Base-by-base conservation (phyloP, 1,140 invertebrate genomes). In the Drosophila pachea region DNA sequence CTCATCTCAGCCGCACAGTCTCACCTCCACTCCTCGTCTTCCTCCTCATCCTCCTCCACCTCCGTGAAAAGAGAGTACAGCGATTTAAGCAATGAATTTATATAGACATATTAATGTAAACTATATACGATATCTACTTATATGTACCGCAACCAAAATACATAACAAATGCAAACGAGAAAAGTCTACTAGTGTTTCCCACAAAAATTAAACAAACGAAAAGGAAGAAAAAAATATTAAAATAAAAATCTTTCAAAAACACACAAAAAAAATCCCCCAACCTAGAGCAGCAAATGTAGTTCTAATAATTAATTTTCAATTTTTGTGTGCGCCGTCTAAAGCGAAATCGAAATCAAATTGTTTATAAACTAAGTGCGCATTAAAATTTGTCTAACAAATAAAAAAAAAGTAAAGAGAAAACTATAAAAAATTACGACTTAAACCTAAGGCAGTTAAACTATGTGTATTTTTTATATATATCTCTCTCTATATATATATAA, bases 61-160 rank as follows among this genome's bases (percentile, higher is more conserved):
- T 43, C 40, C 1, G 6, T 6, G 12, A 33, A 32, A 48, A 68
- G 68, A 66, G 68, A 70, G 67, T 79, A 76, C 73, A 84, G 81
- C 73, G 81, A 86, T 76, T 79, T 68, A 84, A 76, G 69, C 76
- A 79, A 86, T 86, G 76, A 86, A 84, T 84, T 84, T 86, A 84
- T 81, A 74, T 81, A 81, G 74, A 67, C 67, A 77, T 76, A 84
- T 74, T 79, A 76, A 67, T 77, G 81, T 81, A 86, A 77, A 86
- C 81, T 84, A 76, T 76, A 79, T 66, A 79, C 63, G 58, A 78
- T 75, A 76, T 62, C 38, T 78, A 76, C 68, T 64, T 79, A 78
- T 78, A 73, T 61, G 31, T 55, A 82, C 56, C 66, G 66, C 36
- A 64, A 76, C 54, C 62, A 69, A 63, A 60, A 48, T 49, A 42